phyloP scores from a whole-genome alignment of 2,113 vertebrate genomes.

The Brachypodius melanocephalos region DNA sequence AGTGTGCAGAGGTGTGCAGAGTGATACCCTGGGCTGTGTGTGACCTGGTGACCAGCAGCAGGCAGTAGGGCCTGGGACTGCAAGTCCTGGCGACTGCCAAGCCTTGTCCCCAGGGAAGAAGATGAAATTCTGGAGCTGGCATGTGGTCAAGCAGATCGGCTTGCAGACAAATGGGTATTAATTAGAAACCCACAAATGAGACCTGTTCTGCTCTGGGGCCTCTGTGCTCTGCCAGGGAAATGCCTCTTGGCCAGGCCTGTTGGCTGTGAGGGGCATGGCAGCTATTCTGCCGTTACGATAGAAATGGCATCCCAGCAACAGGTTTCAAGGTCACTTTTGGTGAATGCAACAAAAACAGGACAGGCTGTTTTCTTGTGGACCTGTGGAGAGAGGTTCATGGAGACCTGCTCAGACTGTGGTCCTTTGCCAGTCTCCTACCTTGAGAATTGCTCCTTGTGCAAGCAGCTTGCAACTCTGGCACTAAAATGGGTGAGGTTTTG shows the following conservation, averaged over 20 bases:
- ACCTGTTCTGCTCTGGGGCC: not conserved
- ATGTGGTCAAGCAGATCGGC: not conserved
- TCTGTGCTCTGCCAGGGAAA: not conserved
- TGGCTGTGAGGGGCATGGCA: fast-evolving
- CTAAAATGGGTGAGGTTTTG: not conserved
- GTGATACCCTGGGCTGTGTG: not conserved
- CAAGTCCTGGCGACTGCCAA: fast-evolving
- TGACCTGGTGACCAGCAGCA: not conserved
- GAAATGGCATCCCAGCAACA: not conserved
- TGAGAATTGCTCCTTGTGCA: not conserved
- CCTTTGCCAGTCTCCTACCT: not conserved
- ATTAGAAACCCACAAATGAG: not conserved
- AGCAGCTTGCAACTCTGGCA: not conserved
- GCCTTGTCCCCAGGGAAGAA: not conserved
- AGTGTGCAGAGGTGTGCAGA: not conserved
- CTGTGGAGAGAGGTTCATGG: not conserved
- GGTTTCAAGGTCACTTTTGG: not conserved
- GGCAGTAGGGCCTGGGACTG: not conserved
- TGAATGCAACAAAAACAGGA: not conserved
- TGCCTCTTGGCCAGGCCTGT: not conserved
- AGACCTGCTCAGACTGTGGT: not conserved
- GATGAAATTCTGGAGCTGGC: not conserved
- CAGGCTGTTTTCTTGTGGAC: not conserved
- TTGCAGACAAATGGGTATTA: not conserved
- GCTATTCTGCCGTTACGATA: not conserved